These are phyloP conservation scores for Perca flavescens DNA, from an alignment of 2,113 vertebrate species.

Conservation along the genomic window DNA sequence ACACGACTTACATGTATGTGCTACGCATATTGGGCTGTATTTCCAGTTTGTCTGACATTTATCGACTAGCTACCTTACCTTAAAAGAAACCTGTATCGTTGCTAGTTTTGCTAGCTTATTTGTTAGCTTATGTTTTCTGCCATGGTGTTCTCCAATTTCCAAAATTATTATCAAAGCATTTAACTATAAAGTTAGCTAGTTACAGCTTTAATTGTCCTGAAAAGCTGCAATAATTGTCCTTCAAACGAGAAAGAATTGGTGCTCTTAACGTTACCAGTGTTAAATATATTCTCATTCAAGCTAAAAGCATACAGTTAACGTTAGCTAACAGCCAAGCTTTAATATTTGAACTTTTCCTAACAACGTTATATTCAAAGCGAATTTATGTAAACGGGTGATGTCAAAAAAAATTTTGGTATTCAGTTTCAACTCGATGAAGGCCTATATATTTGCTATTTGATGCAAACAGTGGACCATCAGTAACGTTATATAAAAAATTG, in stretches of 20 bases:
- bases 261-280: neutral
- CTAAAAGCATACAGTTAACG: neutral
- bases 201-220: neutral
- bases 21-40: accelerated
- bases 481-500: too few species aligned
- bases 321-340: neutral
- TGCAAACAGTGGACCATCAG: too few species aligned
- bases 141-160: neutral
- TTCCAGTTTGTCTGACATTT: neutral
- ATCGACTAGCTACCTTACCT: neutral
- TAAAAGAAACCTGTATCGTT: neutral
- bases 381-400: neutral
- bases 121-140: slow-evolving; percentile 19
- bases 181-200: neutral
- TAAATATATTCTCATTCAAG: neutral
- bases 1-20: accelerated
- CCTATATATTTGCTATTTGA: neutral
- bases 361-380: neutral
- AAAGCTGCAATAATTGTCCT: neutral
- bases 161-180: neutral
- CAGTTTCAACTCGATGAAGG: neutral
- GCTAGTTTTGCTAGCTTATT: slow-evolving; percentile 25
- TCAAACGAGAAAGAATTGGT: neutral
- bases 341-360: neutral
- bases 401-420: neutral